phyloP scores from a whole-genome alignment of 1,140 invertebrate species.

The Bombus waltoni region DNA sequence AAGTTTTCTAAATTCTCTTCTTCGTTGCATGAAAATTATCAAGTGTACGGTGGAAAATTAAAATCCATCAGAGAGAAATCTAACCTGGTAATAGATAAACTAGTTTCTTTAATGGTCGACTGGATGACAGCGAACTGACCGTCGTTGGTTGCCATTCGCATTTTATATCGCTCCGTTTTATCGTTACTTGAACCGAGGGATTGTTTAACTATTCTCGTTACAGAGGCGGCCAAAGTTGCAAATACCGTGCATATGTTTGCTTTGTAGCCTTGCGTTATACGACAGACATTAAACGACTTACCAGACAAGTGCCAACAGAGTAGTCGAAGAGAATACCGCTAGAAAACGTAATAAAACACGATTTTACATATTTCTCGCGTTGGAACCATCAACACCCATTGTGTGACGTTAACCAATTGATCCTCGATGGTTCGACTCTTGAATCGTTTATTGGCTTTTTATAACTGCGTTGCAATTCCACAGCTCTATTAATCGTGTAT shows the following conservation, averaged over 20 bases:
- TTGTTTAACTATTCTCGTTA: background rate
- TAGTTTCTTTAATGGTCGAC: background rate
- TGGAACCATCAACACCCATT: background rate
- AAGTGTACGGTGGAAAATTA: too few relatives aligned
- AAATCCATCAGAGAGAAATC: too few relatives aligned
- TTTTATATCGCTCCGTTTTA: background rate
- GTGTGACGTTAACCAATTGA: background rate
- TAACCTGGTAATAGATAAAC: background rate
- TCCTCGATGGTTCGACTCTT: background rate
- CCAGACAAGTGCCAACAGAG: conserved; percentile 1
- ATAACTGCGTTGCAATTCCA: background rate
- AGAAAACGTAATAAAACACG: background rate
- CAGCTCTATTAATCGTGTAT: background rate
- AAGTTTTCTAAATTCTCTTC: too few relatives aligned
- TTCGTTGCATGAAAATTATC: too few relatives aligned
- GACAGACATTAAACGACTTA: background rate
- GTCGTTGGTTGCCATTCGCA: background rate
- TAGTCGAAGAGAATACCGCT: background rate
- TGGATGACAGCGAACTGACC: background rate
- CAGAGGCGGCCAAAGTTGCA: too few relatives aligned
- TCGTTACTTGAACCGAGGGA: background rate
- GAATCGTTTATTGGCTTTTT: background rate
- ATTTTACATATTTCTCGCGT: conserved; percentile 23
- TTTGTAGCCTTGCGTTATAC: background rate
- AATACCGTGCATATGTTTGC: background rate